Percentiles rank a stretch among this genome's conserved stretches.
These are phyloP conservation scores for Dynastes tityus DNA, from an alignment of 2,888 invertebrate species.

Conservation along the genomic window DNA sequence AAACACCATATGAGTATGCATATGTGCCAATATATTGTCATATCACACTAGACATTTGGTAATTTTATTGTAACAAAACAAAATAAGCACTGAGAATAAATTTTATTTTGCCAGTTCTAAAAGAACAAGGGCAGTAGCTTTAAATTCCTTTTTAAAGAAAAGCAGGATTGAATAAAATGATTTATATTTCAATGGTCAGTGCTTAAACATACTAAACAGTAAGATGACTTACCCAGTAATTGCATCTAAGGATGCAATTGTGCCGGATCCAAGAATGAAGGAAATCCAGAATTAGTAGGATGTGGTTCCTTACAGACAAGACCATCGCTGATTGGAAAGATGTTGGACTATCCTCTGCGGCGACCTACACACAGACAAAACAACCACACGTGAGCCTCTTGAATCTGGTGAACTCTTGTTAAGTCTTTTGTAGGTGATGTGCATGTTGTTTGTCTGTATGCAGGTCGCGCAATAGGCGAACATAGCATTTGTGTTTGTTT, in stretches of 20 bases:
- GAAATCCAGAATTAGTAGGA: constrained; percentile 37
- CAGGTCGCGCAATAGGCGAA: constrained; percentile 66
- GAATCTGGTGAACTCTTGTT: constrained; percentile 57
- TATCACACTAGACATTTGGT: too few species aligned
- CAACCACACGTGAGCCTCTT: constrained; percentile 70
- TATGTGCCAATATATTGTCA: too few species aligned
- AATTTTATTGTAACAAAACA: too few species aligned
- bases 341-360: constrained; percentile 64
- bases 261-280: constrained; percentile 26
- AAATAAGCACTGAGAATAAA: too few species aligned
- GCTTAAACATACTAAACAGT: neutral
- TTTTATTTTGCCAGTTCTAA: too few species aligned
- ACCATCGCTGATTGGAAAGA: constrained; percentile 30
- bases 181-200: neutral
- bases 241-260: constrained; percentile 12
- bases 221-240: constrained; percentile 26
- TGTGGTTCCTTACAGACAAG: constrained; percentile 35
- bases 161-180: too few species aligned
- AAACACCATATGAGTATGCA: too few species aligned
- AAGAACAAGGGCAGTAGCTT: too few species aligned
- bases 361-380: constrained; percentile 77
- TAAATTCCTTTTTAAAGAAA: too few species aligned
- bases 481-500: constrained; percentile 57
- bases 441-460: constrained; percentile 71
- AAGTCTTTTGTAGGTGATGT: constrained; percentile 68